Base-by-base conservation (phyloP, 2,113 vertebrate genomes). In the Centropus unirufus region DNA sequence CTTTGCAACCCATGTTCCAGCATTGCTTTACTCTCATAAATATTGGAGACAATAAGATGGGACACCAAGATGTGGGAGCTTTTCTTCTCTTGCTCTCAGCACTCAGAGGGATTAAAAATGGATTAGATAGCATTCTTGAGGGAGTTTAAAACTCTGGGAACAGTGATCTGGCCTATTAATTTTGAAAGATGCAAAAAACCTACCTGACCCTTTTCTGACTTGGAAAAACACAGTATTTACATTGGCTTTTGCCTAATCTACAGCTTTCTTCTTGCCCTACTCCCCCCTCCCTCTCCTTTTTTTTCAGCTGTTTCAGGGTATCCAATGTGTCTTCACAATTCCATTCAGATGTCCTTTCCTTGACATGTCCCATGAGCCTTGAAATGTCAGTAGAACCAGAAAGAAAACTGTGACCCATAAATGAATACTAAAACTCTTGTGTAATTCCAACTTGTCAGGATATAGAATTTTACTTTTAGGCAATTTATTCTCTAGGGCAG, bases 151-250 rank as follows among this genome's bases (percentile, higher is more conserved):
- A 73, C 58, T 63, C 86, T 84, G 89, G 74, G 40, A 93, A 55
- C 19, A 49, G 27, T n/a, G 70, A 51, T 92, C 32, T 94, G 74
- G 62, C 91, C 89, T 96, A 66, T 40, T 93, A 89, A 90, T 82
- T 69, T 70, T 39, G 39, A 85, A 93, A 63, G 87, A 66, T 70
- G 51, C 42, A 69, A 34, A 74, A 86, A 68, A 14, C 14, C 14
- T 81, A 55, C 34, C 52, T 62, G 63, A 13, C 34, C 32, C 36
- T 83, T 91, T 91, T 75, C 64, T 67, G 39, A 1, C 23, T 79
- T 68, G 17, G 49, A 73, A 82, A 73, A 68, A 17, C 58, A 69
- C 12, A 9, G 10, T 61, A 40, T 87, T 87, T 87, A 12, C 64
- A 21, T 59, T 52, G 57, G 11, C 5, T 26, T 82, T 84, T 93